Conservation (phyloP, 2,797 vertebrate genomes). For the Chaunax sp. region DNA sequence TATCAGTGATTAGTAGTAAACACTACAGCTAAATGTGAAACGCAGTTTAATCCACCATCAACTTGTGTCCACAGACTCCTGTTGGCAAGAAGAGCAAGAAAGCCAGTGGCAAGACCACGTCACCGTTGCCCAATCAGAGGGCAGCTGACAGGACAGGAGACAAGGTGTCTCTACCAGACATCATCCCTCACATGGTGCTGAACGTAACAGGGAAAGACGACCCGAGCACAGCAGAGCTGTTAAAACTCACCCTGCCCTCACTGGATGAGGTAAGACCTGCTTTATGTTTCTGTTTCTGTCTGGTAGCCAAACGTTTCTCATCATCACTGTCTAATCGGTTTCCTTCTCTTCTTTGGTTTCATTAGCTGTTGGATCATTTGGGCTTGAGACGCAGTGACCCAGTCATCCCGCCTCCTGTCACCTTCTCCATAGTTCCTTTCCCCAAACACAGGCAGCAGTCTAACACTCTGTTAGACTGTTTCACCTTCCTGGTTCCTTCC, state of each 20-base stretch:
- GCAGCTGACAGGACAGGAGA: constrained; percentile 29
- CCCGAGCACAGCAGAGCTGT: constrained; percentile 60
- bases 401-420: constrained; percentile 78
- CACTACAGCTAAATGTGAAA: neutral
- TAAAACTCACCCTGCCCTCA: constrained; percentile 77
- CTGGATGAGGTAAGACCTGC: constrained; percentile 76
- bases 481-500: constrained; percentile 79
- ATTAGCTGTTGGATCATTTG: constrained; percentile 87
- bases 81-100: constrained; percentile 81
- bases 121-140: constrained; percentile 54
- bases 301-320: neutral
- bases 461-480: constrained; percentile 69
- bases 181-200: constrained; percentile 84
- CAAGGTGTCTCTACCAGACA: constrained; percentile 42
- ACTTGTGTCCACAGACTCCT: constrained; percentile 61
- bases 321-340: neutral
- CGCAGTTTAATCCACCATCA: neutral
- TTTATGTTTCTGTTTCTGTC: neutral
- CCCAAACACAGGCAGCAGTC: constrained; percentile 71
- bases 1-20: no score
- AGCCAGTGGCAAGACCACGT: constrained; percentile 46
- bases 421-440: constrained; percentile 85
- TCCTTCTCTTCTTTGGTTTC: constrained; percentile 22
- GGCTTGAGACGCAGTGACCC: constrained; percentile 84
- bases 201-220: constrained; percentile 65